These are phyloP conservation scores for Tachysurus vachellii DNA, from an alignment of 2,113 vertebrate genomes.

Conservation along the genomic window DNA sequence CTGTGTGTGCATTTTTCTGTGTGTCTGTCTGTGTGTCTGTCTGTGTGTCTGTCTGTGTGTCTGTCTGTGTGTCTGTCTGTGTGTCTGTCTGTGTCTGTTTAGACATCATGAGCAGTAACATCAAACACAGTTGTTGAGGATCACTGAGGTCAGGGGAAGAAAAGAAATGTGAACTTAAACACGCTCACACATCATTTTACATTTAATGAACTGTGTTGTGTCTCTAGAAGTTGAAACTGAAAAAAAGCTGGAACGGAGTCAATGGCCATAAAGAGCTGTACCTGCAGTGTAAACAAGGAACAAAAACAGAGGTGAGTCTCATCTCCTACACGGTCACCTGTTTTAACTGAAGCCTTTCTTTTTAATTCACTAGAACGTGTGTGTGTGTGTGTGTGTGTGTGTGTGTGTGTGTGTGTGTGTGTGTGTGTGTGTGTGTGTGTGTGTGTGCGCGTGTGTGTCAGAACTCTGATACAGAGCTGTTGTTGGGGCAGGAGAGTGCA, in stretches of 20 bases:
- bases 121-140: neutral
- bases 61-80: too few species aligned
- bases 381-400: neutral
- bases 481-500: constrained; percentile 62
- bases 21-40: too few species aligned
- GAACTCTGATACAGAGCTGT: constrained; percentile 71
- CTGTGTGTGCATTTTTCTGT: too few species aligned
- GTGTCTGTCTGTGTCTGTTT: neutral
- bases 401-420: neutral
- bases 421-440: neutral
- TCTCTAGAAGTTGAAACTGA: constrained; percentile 41
- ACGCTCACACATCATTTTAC: neutral
- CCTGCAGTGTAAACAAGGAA: constrained; percentile 64
- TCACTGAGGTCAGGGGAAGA: neutral
- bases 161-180: neutral
- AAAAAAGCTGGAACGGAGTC: constrained; percentile 56
- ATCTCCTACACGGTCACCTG: neutral
- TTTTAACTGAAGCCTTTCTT: neutral
- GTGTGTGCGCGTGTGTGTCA: constrained; percentile 47
- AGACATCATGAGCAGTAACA: constrained; percentile 1
- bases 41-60: too few species aligned
- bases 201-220: neutral
- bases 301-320: constrained; percentile 61
- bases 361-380: too few species aligned
- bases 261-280: constrained; percentile 65